Conservation (phyloP, 2,797 vertebrate genomes). For the Muscicapa striata region DNA sequence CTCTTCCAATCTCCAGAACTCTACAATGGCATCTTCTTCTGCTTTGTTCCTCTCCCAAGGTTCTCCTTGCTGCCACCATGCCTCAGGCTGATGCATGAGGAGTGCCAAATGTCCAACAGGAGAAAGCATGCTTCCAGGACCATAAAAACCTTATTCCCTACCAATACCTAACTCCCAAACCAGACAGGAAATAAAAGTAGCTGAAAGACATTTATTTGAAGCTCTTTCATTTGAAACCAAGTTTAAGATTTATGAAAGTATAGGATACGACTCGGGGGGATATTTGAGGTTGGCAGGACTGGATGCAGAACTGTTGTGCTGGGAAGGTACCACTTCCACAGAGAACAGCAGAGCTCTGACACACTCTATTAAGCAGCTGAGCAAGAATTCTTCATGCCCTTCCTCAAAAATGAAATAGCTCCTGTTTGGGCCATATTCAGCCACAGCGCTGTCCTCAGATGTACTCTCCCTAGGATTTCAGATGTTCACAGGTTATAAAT, state of each 20-base stretch:
- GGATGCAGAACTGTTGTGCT: neutral
- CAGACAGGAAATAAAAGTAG: neutral
- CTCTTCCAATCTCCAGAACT: neutral
- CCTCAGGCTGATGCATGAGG: neutral
- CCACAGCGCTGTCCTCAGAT: constrained; percentile 1
- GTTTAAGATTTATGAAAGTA: neutral
- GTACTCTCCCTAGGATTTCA: neutral
- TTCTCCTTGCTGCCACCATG: neutral
- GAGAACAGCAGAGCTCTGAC: neutral
- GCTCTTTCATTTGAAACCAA: neutral
- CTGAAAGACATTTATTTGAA: neutral
- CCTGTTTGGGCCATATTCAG: neutral
- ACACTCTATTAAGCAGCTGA: neutral
- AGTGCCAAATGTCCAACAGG: neutral
- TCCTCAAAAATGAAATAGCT: neutral
- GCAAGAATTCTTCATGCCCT: neutral
- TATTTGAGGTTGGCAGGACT: neutral
- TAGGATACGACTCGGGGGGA: fast-evolving
- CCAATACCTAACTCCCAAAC: neutral
- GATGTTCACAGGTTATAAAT: constrained; percentile 10
- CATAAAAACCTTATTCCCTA: neutral
- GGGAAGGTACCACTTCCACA: neutral
- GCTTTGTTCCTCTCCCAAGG: neutral
- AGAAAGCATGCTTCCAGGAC: neutral
- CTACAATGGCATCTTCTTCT: neutral